Percentiles rank a stretch among this genome's conserved stretches.
Conservation (phyloP, 2,797 vertebrate species). For the Enteromius fasciolatus region DNA sequence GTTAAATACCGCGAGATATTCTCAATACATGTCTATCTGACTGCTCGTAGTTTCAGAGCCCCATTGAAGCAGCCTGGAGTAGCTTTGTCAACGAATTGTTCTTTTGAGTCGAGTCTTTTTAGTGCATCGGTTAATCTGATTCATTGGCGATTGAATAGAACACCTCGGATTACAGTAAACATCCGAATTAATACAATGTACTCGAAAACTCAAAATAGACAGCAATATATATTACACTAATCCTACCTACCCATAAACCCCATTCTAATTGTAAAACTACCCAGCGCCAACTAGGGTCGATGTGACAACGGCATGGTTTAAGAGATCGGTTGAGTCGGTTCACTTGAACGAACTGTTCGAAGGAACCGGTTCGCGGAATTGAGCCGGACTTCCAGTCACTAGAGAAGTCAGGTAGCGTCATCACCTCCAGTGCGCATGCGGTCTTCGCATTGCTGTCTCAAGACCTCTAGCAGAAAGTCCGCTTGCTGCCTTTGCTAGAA, state of each 20-base stretch:
- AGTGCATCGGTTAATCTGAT: not conserved
- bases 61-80: slow-evolving; percentile 46
- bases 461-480: not conserved
- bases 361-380: not conserved
- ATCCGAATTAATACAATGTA: not conserved
- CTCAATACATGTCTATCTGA: slow-evolving; percentile 61
- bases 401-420: slow-evolving; percentile 46
- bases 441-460: slow-evolving; percentile 11
- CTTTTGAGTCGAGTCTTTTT: not conserved
- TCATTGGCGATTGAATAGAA: not conserved
- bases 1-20: slow-evolving; percentile 36
- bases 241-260: not conserved
- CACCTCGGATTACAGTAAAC: not conserved
- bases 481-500: not conserved
- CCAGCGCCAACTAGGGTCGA: not conserved
- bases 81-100: slow-evolving; percentile 16
- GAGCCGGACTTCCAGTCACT: not conserved
- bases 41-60: slow-evolving; percentile 37
- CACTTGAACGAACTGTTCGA: not conserved
- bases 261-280: not conserved
- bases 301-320: not conserved
- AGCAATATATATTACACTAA: not conserved
- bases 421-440: slow-evolving; percentile 65
- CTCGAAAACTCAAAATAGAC: not conserved
- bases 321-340: not conserved